Base-by-base conservation (phyloP, 2,888 invertebrate species). In the Thecophora atra region DNA sequence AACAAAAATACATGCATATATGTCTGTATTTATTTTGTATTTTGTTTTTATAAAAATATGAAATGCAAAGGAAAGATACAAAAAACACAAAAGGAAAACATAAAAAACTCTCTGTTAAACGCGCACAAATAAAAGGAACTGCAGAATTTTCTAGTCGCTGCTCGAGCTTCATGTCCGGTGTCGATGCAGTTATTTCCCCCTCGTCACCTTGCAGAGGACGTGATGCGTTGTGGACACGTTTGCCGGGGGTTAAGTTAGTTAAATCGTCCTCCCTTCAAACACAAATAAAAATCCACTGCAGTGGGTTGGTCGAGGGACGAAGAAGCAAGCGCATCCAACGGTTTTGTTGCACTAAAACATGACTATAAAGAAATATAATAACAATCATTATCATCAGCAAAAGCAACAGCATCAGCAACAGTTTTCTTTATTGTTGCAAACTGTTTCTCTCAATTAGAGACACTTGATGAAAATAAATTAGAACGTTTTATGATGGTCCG, bases 61-160 rank as follows among this genome's bases (percentile, higher is more conserved):
- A 19, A 60, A n/a, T n/a, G 30, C 19, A 19, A 62, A 44, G 11
- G 15, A 21, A 24, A 64, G 26, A 51, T 30, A 65, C 4, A 54
- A 70, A 47, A 67, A 52, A 28, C 44, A 72, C 62, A 54, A 66
- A 68, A 8, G 19, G 26, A 51, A 21, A 54, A 24, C 60, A 68
- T 47, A 42, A 58, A 56, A 60, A 28, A 37, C 37, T 42, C 7
- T 63, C 54, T 54, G 56, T 68, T 67, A 60, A 72, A 73, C 67
- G 73, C 69, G 75, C 75, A 77, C 71, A 70, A 37, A 37, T 37
- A 37, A 62, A 72, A 68, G 72, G 72, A 72, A 72, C 72, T 72
- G 72, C 72, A 63, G 67, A 72, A 15, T 44, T 54, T 24, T 7
- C 58, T 52, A 54, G 19, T 26, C 24, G 17, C 64, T 17, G 58